Evolutionary conservation across 2,113 vertebrate species (phyloP).

Genomic region (Cathartes aura): DNA sequence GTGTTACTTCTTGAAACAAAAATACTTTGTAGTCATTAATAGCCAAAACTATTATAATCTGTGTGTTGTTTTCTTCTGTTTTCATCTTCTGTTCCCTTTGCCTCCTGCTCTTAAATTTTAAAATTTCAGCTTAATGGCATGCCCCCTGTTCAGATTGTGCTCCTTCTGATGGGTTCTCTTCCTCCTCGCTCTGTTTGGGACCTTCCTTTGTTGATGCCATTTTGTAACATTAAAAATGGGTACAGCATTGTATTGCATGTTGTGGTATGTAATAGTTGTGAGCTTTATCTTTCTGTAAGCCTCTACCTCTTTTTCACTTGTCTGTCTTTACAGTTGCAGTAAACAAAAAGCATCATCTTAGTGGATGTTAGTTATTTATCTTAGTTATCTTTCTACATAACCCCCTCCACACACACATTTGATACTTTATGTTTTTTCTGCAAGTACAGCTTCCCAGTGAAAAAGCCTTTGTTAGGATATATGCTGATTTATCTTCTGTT

Average conservation of each 20-base stretch:
- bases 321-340: background rate
- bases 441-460: background rate
- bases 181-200: background rate
- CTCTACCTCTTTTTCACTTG: background rate
- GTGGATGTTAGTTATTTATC: background rate
- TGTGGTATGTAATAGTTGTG: background rate
- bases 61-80: background rate
- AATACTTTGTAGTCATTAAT: background rate
- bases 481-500: background rate
- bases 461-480: background rate
- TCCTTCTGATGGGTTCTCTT: background rate
- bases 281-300: background rate
- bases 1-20: background rate
- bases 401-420: background rate
- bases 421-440: background rate
- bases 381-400: background rate
- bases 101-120: background rate
- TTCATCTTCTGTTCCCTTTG: background rate
- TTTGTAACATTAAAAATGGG: background rate
- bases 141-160: background rate
- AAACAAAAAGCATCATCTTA: background rate
- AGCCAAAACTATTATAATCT: background rate
- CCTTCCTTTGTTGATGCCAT: background rate
- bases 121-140: background rate
- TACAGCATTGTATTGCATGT: no score